Conservation (phyloP, 92 coral and sea anemone species). For the Nematostella vectensis region DNA sequence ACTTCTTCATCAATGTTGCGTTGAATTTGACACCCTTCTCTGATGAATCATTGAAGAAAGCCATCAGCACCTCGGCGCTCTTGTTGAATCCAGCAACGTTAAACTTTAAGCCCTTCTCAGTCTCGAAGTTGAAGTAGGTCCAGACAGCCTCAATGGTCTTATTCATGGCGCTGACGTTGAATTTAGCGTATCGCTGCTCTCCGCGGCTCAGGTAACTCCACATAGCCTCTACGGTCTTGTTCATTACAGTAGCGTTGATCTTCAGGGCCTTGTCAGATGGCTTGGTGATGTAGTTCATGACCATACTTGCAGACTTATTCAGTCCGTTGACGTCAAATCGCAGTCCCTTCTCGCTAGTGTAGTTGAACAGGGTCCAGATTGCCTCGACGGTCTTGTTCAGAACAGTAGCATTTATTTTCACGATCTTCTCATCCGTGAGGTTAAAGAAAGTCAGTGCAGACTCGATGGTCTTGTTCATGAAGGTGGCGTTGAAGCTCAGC, state of each 20-base stretch:
- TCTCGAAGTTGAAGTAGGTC: constrained; percentile 40
- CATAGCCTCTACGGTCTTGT: constrained; percentile 49
- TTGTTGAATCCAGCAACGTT: constrained; percentile 47
- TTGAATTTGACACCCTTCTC: constrained; percentile 73
- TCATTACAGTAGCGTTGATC: constrained; percentile 52
- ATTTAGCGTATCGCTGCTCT: constrained; percentile 37
- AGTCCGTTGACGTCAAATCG: constrained; percentile 45
- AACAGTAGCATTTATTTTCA: constrained; percentile 54
- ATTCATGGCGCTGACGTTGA: constrained; percentile 48
- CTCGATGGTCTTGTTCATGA: constrained; percentile 44
- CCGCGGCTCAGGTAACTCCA: constrained; percentile 28
- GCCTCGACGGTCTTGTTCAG: constrained; percentile 54
- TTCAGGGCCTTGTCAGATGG: constrained; percentile 45
- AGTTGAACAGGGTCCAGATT: constrained; percentile 38
- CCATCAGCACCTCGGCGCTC: constrained; percentile 43
- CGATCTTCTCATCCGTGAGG: constrained; percentile 42
- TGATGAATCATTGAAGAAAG: constrained; percentile 21
- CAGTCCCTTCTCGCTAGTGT: constrained; percentile 39
- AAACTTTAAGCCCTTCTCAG: constrained; percentile 49
- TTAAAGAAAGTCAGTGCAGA: constrained; percentile 58
- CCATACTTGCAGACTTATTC: constrained; percentile 48
- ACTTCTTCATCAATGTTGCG: constrained; percentile 47
- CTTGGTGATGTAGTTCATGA: constrained; percentile 31
- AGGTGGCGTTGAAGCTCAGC: constrained; percentile 56
- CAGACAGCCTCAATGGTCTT: constrained; percentile 43